Conservation (phyloP, 2,113 vertebrate genomes). For the Cathartes aura region DNA sequence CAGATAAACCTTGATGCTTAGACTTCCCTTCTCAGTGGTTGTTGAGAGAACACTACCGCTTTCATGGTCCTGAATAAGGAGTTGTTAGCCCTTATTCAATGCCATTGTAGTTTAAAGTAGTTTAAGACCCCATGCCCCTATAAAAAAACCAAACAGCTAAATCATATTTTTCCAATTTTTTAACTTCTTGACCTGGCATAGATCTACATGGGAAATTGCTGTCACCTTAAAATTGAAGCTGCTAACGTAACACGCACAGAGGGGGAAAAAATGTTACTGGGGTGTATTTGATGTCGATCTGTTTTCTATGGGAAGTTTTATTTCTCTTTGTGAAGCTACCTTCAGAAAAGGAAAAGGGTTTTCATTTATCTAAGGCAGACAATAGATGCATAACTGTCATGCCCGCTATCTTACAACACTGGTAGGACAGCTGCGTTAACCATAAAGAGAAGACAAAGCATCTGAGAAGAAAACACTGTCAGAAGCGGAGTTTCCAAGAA, state of each 20-base stretch:
- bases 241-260: neutral
- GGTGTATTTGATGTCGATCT: neutral
- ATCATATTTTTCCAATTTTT: neutral
- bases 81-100: neutral
- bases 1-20: neutral
- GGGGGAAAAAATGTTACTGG: accelerated
- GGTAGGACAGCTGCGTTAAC: neutral
- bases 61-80: neutral
- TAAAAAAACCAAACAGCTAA: neutral
- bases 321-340: neutral
- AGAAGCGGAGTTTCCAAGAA: neutral
- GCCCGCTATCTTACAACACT: neutral
- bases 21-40: neutral
- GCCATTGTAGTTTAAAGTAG: neutral
- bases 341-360: neutral
- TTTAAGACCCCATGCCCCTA: neutral
- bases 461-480: neutral
- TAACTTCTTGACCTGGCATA: neutral
- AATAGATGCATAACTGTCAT: neutral
- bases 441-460: neutral
- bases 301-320: neutral
- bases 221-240: neutral
- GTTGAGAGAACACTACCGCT: neutral
- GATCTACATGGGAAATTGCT: neutral
- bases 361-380: neutral